A percentile compares a stretch with the other conserved stretches of the same genome.
Conservation (phyloP, 2,888 invertebrate species). For the Proisotoma minuta region DNA sequence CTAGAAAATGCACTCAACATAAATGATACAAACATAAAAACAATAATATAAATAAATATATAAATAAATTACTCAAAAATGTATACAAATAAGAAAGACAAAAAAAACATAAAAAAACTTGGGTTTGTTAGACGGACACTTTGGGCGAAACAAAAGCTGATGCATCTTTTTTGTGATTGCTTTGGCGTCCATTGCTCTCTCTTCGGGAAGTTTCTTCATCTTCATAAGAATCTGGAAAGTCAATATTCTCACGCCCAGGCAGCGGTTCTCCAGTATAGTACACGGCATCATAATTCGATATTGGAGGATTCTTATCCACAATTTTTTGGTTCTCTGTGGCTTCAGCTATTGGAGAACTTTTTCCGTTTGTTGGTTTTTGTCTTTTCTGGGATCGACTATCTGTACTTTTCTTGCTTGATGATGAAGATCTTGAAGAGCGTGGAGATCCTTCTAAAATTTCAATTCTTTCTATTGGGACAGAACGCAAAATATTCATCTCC, state of each 20-base stretch:
- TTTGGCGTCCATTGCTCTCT: not conserved
- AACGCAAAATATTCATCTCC: slow-evolving; percentile 14
- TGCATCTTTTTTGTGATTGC: no score
- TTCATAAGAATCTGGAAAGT: slow-evolving; percentile 49
- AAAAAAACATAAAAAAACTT: not conserved
- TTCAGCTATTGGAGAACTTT: not conserved
- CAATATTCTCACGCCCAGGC: slow-evolving; percentile 65
- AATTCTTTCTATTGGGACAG: slow-evolving; percentile 22
- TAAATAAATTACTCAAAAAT: not conserved
- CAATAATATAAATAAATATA: no score
- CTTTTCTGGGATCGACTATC: not conserved
- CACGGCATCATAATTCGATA: slow-evolving; percentile 66
- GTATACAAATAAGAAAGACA: not conserved
- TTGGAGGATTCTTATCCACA: not conserved
- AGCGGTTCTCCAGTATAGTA: slow-evolving; percentile 82
- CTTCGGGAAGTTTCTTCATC: slow-evolving; percentile 20
- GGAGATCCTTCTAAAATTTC: slow-evolving; percentile 30
- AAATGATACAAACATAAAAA: no score
- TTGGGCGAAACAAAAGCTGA: slow-evolving; percentile 27
- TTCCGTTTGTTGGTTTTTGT: not conserved
- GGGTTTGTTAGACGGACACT: slow-evolving; percentile 18
- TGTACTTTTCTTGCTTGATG: not conserved
- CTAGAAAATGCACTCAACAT: no score
- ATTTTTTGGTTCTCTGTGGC: not conserved
- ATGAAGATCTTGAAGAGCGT: slow-evolving; percentile 28